Evolutionary conservation across 1,140 invertebrate species (phyloP).

Genomic region (Cherax destructor): DNA sequence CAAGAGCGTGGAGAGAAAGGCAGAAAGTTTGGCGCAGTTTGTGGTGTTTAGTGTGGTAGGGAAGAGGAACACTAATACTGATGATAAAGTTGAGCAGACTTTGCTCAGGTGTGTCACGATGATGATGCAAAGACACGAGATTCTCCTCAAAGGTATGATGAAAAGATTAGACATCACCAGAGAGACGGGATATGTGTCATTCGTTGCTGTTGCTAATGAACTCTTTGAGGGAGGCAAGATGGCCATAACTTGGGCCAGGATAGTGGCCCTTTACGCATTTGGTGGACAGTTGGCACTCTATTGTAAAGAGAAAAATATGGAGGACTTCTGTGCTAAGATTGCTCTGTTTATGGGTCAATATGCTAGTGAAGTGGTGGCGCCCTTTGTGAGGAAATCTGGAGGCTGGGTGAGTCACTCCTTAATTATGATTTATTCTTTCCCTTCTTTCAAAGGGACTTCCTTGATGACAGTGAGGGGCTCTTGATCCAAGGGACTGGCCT

Average conservation of each 20-base stretch:
- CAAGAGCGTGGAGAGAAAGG: conserved; percentile 27
- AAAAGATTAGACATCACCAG: conserved; percentile 78
- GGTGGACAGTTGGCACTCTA: conserved; percentile 79
- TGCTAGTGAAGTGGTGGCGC: conserved; percentile 75
- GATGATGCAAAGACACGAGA: conserved; percentile 79
- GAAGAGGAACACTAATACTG: background rate
- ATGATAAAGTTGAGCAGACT: conserved; percentile 72
- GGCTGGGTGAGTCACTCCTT: conserved; percentile 76
- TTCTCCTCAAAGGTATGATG: conserved; percentile 80
- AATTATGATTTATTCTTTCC: too few species aligned
- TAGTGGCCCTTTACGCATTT: conserved; percentile 81
- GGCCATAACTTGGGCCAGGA: conserved; percentile 80
- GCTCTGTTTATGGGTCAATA: conserved; percentile 72
- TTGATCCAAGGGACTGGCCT: too few species aligned
- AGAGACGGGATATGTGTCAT: conserved; percentile 78
- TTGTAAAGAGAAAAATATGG: conserved; percentile 76
- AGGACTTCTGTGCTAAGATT: conserved; percentile 71
- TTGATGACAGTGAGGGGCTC: too few species aligned
- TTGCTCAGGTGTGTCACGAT: conserved; percentile 77
- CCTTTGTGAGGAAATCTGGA: conserved; percentile 76
- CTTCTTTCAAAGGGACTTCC: too few species aligned
- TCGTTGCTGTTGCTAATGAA: conserved; percentile 80
- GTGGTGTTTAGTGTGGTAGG: conserved; percentile 33
- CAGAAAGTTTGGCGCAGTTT: conserved; percentile 46
- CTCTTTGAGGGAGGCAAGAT: conserved; percentile 76